Conservation (phyloP, 2,113 vertebrate genomes). For the Hemiprocne comata region DNA sequence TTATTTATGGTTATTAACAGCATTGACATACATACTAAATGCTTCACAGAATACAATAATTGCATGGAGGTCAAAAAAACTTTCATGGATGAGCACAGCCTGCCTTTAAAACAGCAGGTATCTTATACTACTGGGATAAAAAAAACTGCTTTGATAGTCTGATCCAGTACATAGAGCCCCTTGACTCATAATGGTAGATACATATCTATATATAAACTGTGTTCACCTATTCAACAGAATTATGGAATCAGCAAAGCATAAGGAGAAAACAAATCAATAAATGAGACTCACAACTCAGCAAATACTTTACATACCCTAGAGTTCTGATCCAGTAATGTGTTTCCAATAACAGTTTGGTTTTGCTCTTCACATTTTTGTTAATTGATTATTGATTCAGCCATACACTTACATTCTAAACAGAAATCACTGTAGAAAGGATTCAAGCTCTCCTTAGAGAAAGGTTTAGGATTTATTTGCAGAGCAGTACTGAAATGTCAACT, state of each 20-base stretch:
- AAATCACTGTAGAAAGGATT: background rate
- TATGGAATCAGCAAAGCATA: background rate
- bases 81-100: background rate
- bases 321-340: background rate
- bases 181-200: background rate
- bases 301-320: background rate
- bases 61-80: background rate
- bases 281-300: background rate
- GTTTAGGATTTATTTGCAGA: background rate
- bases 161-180: background rate
- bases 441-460: background rate
- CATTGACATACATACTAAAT: background rate
- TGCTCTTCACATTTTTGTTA: background rate
- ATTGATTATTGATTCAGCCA: background rate
- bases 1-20: conserved; percentile 28
- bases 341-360: background rate
- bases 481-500: background rate
- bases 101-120: background rate
- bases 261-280: conserved; percentile 29
- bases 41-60: background rate
- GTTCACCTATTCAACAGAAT: background rate
- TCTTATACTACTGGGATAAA: background rate
- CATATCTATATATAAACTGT: background rate
- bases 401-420: background rate
- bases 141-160: background rate